Evolutionary conservation across 2,797 vertebrate genomes (phyloP), one percentile per base, ranked within the genome.

Genomic region (Kryptolebias ocellatus): DNA sequence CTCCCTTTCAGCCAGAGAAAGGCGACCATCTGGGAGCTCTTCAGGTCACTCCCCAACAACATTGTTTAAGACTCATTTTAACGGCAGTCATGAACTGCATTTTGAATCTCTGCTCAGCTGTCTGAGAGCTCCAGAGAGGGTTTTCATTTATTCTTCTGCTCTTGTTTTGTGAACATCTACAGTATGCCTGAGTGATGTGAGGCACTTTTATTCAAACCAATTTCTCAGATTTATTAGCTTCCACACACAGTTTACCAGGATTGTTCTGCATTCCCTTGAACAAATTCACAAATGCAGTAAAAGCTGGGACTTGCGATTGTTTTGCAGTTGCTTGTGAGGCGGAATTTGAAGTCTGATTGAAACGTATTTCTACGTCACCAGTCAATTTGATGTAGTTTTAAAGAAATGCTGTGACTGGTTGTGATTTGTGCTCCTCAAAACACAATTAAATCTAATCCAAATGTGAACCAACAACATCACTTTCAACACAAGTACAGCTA

Each of bases 11-110:
- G 65, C 54, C 6, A 64, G 67, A 80, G 61, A 82, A 83, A 83
- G 53, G 53, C 10, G 63, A 77, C 80, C 87, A 87, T 88, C 84
- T 90, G 88, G 79, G 72, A 73, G 82, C 74, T 81, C 72, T 74
- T 84, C 53, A 74, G 82, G 74, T 85, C 79, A 80, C 76, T 74
- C 85, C 74, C 69, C 78, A 71, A 20, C 60, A 63, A 86, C 61
- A 53, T 70, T 74, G 80, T 76, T 83, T 45, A 72, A 58, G 57
- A 68, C 46, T 74, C 55, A 60, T 84, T 86, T 76, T 67, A 78
- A 75, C 28, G 1, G 53, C 65, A 54, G 70, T 15, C 57, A 57
- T 61, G 72, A 83, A 73, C 70, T 67, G 70, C 67, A 72, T 83
- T 80, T 59, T 65, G n/a, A 64, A 24, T 72, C 29, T 76, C 56